phyloP scores from a whole-genome alignment of 2,797 vertebrate genomes.

The Coluber constrictor region DNA sequence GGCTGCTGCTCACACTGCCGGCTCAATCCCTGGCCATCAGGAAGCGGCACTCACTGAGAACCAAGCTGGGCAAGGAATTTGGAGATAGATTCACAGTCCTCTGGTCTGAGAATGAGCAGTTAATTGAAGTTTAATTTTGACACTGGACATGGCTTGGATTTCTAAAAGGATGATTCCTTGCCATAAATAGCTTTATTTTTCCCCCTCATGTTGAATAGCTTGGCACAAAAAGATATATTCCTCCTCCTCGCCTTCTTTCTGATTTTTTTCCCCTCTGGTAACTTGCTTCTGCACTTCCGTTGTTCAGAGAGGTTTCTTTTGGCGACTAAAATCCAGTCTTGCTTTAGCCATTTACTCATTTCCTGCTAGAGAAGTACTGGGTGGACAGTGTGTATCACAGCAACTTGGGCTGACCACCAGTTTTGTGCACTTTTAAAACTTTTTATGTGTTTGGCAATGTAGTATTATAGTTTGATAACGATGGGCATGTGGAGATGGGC shows the following conservation, averaged over 20 bases:
- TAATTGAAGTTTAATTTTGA: constrained; percentile 30
- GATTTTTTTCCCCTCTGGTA: neutral
- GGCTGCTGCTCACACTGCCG: constrained; percentile 41
- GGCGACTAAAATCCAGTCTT: neutral
- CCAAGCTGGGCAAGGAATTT: neutral
- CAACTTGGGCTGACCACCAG: neutral
- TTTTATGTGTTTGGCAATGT: neutral
- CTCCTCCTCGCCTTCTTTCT: constrained; percentile 2
- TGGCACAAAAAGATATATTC: neutral
- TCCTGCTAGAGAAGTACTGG: neutral
- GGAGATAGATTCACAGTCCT: neutral
- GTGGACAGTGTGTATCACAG: neutral
- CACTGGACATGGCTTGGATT: constrained; percentile 31
- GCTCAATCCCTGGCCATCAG: constrained; percentile 41
- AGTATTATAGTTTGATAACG: neutral
- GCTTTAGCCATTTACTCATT: neutral
- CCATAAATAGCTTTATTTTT: constrained; percentile 24
- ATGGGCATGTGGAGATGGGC: neutral
- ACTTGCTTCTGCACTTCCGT: neutral
- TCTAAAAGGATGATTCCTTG: neutral
- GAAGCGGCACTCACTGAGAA: constrained; percentile 4
- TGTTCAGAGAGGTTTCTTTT: neutral
- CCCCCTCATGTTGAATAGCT: neutral
- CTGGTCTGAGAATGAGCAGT: neutral
- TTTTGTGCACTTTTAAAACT: neutral